Conservation (phyloP, 2,888 invertebrate species). For the Hirtodrosophila duncani region DNA sequence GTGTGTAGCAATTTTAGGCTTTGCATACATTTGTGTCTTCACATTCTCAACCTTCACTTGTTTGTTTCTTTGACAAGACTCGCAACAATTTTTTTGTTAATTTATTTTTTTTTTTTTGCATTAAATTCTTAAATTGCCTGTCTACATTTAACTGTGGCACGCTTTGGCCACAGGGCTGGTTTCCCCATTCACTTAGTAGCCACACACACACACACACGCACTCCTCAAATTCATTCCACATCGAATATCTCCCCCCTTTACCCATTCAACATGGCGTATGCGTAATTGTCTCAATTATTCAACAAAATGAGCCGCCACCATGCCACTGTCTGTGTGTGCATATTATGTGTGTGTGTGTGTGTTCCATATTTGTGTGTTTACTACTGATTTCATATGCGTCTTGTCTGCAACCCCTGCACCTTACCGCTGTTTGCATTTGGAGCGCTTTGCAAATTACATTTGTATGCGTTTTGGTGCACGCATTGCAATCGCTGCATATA, state of each 20-base stretch:
- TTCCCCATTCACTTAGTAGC: too few species aligned
- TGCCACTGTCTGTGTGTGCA: slow-evolving; percentile 24
- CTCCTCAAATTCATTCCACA: background rate
- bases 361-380: slow-evolving; percentile 27
- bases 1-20: too few species aligned
- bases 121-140: too few species aligned
- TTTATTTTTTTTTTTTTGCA: too few species aligned
- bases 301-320: slow-evolving; percentile 65
- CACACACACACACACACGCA: background rate
- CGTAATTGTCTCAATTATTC: slow-evolving; percentile 73
- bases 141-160: too few species aligned
- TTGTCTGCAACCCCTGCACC: slow-evolving; percentile 28
- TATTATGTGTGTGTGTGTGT: slow-evolving; percentile 7
- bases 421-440: slow-evolving; percentile 50
- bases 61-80: too few species aligned
- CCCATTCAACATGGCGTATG: slow-evolving; percentile 49
- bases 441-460: slow-evolving; percentile 62
- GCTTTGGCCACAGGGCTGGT: slow-evolving; percentile 17
- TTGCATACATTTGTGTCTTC: too few species aligned
- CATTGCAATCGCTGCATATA: slow-evolving; percentile 70
- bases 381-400: slow-evolving; percentile 62
- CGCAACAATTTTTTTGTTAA: too few species aligned
- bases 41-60: too few species aligned
- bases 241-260: too few species aligned
- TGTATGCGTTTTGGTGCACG: slow-evolving; percentile 70